phyloP scores from a whole-genome alignment of 2,888 invertebrate genomes.

The Prenolepis imparis region DNA sequence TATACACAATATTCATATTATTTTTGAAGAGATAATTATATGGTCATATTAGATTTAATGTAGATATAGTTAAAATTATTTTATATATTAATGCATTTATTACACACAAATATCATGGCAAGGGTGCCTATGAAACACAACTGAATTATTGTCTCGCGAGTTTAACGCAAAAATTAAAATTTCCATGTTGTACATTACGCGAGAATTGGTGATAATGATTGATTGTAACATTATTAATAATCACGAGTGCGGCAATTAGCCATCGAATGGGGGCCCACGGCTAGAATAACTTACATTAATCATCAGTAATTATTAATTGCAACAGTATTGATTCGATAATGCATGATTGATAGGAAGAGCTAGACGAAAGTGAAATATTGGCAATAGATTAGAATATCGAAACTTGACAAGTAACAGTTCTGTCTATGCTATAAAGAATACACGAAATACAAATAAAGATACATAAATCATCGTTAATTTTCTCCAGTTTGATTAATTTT shows the following conservation, averaged over 20 bases:
- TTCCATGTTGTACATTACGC: constrained; percentile 32
- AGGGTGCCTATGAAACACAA: neutral
- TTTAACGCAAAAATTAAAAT: constrained; percentile 39
- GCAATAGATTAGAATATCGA: neutral
- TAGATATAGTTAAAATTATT: constrained; percentile 27
- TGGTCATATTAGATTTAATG: constrained; percentile 2
- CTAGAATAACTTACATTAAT: constrained; percentile 53
- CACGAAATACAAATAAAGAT: neutral
- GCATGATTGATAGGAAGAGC: constrained; percentile 39
- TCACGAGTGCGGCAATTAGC: constrained; percentile 49
- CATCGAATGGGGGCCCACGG: constrained; percentile 19
- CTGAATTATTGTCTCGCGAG: constrained; percentile 17
- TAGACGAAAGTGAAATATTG: constrained; percentile 48
- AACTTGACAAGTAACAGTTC: neutral
- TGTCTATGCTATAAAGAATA: neutral
- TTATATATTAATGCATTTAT: constrained; percentile 36
- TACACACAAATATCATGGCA: constrained; percentile 12
- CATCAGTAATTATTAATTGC: constrained; percentile 63
- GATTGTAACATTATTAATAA: constrained; percentile 55
- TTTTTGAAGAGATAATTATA: constrained; percentile 8
- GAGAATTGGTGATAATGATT: constrained; percentile 49
- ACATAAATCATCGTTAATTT: neutral
- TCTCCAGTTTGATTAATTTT: neutral
- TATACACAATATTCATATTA: neutral
- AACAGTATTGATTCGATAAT: constrained; percentile 60